Percentiles rank a stretch among this genome's conserved stretches.
phyloP scores from a whole-genome alignment of 2,888 invertebrate species.

The Tanypteryx hageni region DNA sequence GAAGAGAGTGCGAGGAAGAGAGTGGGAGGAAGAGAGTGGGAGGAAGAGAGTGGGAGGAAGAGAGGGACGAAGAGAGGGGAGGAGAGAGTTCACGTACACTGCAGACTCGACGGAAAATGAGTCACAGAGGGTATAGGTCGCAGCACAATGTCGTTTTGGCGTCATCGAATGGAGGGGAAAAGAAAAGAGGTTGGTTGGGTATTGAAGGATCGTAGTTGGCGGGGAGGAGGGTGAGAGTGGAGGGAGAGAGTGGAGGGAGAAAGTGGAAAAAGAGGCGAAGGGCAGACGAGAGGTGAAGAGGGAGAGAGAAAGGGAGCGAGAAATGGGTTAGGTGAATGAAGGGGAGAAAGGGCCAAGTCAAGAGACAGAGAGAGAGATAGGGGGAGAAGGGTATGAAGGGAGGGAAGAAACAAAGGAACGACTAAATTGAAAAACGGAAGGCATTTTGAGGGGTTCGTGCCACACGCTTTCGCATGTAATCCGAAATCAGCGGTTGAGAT shows the following conservation, averaged over 20 bases:
- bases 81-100: neutral
- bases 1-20: neutral
- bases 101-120: slow-evolving; percentile 12
- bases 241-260: neutral
- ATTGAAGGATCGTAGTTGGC: neutral
- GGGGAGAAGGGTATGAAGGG: no score
- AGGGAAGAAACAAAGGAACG: no score
- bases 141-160: neutral
- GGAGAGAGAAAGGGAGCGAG: neutral
- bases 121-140: slow-evolving; percentile 18
- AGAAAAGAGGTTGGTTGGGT: neutral
- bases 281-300: neutral
- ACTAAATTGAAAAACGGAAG: no score
- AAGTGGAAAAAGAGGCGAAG: neutral
- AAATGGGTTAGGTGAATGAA: neutral
- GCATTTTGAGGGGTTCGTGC: no score
- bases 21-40: neutral
- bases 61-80: neutral
- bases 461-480: no score
- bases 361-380: no score
- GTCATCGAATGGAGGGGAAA: neutral
- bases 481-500: no score
- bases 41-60: neutral
- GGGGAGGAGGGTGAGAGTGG: neutral
- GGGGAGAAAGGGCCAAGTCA: neutral